Conservation (phyloP, 2,113 vertebrate species). For the Hippotragus niger region DNA sequence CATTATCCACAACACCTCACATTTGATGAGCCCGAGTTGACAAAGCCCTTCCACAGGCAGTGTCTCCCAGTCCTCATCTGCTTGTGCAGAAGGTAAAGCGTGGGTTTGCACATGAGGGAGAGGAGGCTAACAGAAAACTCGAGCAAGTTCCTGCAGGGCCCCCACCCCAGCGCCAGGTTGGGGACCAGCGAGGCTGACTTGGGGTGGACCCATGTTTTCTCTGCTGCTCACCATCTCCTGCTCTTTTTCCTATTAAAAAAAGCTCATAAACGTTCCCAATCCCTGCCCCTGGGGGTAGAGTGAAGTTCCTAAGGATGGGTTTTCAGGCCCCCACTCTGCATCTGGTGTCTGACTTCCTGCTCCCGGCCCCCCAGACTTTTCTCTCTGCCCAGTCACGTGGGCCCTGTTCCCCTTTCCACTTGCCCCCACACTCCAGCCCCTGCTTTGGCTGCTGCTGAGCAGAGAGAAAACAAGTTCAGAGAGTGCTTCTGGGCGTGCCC, state of each 20-base stretch:
- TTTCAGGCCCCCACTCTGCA: background rate
- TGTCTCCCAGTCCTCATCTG: accelerated
- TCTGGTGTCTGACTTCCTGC: background rate
- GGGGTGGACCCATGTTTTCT: background rate
- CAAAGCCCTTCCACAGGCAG: background rate
- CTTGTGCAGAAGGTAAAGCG: background rate
- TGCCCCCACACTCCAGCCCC: background rate
- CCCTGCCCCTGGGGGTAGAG: background rate
- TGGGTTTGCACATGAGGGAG: background rate
- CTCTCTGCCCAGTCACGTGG: background rate
- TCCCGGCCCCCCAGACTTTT: background rate
- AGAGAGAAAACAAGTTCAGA: constrained; percentile 20
- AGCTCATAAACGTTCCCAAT: background rate
- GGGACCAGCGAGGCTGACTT: background rate
- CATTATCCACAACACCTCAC: background rate
- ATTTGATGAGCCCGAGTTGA: background rate
- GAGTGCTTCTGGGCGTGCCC: background rate
- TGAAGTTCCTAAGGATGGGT: background rate
- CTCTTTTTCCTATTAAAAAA: background rate
- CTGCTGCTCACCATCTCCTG: background rate
- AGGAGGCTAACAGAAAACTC: background rate
- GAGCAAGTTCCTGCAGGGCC: background rate
- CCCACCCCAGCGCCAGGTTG: background rate
- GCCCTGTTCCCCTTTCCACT: background rate
- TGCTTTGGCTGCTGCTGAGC: background rate